phyloP scores from a whole-genome alignment of 2,797 vertebrate genomes.

The Protosalanx chinensis region DNA sequence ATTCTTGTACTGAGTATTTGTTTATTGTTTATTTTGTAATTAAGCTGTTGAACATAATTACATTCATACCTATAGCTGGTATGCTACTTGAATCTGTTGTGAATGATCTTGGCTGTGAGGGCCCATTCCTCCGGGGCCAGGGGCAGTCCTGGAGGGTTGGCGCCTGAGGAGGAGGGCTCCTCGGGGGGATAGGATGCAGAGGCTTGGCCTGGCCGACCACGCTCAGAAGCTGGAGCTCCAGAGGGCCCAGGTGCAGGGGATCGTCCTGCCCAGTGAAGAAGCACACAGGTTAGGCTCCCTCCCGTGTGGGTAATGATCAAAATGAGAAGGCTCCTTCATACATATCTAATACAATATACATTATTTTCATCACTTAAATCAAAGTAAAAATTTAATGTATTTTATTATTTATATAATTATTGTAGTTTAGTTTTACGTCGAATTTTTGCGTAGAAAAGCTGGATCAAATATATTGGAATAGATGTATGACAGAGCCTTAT shows the following conservation, averaged over 20 bases:
- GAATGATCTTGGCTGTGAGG: conserved; percentile 69
- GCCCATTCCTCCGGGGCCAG: conserved; percentile 18
- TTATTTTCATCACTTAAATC: no score
- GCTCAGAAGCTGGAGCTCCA: conserved; percentile 66
- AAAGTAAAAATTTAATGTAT: no score
- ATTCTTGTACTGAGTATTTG: not conserved
- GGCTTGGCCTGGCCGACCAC: conserved; percentile 64
- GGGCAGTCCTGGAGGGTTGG: conserved; percentile 26
- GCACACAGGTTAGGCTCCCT: conserved; percentile 11
- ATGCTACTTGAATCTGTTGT: conserved; percentile 49
- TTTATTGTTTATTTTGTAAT: not conserved
- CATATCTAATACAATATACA: no score
- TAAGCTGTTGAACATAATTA: not conserved
- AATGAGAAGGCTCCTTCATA: no score
- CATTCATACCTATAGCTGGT: not conserved
- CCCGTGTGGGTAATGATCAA: no score
- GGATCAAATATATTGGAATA: no score
- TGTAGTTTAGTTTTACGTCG: not conserved
- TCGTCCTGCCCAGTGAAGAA: conserved; percentile 32
- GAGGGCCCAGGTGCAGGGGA: conserved; percentile 63
- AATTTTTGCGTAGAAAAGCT: no score
- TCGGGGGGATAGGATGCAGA: conserved; percentile 46
- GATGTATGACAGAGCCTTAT: no score
- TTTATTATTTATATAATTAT: not conserved
- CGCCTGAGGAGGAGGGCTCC: not conserved